phyloP scores from a whole-genome alignment of 2,113 vertebrate genomes.

The Cisticola juncidis region DNA sequence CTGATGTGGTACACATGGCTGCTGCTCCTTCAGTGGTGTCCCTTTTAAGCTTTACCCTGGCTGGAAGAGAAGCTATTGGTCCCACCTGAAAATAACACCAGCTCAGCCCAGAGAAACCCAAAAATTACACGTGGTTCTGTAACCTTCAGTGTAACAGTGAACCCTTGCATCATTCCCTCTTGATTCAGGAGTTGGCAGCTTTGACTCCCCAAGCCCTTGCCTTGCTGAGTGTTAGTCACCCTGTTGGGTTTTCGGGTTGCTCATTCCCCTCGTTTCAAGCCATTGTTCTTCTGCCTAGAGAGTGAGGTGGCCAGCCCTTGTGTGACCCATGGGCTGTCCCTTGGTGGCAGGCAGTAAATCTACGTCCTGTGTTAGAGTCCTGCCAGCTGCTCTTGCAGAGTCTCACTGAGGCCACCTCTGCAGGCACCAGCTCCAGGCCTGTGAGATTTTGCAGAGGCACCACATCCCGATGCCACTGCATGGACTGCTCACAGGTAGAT shows the following conservation, averaged over 20 bases:
- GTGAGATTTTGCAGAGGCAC: neutral
- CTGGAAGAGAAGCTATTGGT: neutral
- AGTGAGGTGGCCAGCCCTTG: neutral
- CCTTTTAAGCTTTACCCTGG: neutral
- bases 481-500: neutral
- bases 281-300: neutral
- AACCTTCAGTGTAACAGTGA: neutral
- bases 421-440: neutral
- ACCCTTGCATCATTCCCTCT: neutral
- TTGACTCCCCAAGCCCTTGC: neutral
- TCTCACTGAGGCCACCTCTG: neutral
- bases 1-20: neutral
- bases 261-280: neutral
- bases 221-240: neutral
- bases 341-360: neutral
- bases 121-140: constrained; percentile 2
- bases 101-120: constrained; percentile 14
- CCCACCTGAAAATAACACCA: constrained; percentile 18
- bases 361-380: neutral
- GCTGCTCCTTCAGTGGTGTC: neutral
- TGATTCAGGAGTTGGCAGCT: neutral
- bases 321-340: neutral
- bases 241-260: neutral
- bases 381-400: neutral
- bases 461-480: neutral